Evolutionary conservation across 2,888 invertebrate species (phyloP).

Genomic region (Pyrochroa serraticornis): DNA sequence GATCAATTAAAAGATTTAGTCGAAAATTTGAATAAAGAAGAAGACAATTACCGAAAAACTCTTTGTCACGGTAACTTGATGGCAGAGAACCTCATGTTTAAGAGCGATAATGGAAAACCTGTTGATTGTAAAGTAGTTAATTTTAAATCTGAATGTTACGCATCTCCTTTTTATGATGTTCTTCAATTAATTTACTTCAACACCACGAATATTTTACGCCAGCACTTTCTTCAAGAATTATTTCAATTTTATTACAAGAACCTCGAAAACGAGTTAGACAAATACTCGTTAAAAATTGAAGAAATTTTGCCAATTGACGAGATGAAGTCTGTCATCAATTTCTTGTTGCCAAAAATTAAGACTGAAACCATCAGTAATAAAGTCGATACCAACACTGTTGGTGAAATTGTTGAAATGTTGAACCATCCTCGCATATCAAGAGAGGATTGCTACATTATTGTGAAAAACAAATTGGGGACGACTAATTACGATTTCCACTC

Average conservation of each 20-base stretch:
- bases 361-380: constrained; percentile 30
- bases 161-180: constrained; percentile 27
- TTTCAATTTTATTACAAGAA: constrained; percentile 23
- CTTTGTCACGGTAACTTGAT: constrained; percentile 29
- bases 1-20: background rate
- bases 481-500: constrained; percentile 32
- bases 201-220: constrained; percentile 4
- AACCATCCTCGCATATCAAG: constrained; percentile 28
- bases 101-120: constrained; percentile 17
- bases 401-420: constrained; percentile 18
- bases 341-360: constrained; percentile 32
- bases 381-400: constrained; percentile 3
- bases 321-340: constrained; percentile 25
- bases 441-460: constrained; percentile 41
- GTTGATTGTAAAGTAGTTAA: constrained; percentile 26
- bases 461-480: constrained; percentile 35
- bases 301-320: constrained; percentile 20
- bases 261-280: constrained; percentile 19
- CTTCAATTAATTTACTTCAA: constrained; percentile 12
- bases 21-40: background rate
- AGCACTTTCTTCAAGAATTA: constrained; percentile 4
- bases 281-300: constrained; percentile 24
- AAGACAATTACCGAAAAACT: constrained; percentile 11
- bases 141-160: constrained; percentile 23
- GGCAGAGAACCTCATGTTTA: constrained; percentile 24